Base-by-base conservation (phyloP, 2,113 vertebrate genomes). In the Gavialis gangeticus region DNA sequence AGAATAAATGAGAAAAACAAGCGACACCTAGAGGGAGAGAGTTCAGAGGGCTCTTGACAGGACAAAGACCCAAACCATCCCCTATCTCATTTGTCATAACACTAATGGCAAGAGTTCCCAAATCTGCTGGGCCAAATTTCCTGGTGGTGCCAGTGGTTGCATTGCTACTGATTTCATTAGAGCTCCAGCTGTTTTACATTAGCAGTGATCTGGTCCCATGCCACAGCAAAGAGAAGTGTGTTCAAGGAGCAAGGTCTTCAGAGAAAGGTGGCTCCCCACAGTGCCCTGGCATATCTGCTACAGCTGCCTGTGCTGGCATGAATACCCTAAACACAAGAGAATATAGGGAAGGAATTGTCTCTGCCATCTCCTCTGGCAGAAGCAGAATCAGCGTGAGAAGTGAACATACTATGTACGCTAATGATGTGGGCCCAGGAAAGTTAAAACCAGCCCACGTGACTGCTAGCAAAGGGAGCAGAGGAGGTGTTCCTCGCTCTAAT, bases 381-480 rank as follows among this genome's bases (percentile, higher is more conserved):
- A 63, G 30, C 8, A 1, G 2, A 75, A 37, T 85, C 67, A 76
- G 63, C 12, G 15, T 56, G 24, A 15, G 1, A 1, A 55, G 81
- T 27, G 34, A 80, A 37, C 25, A 16, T 11, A 55, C 5, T 18
- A 14, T 30, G 46, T 54, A 86, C 90, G 77, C 85, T 21, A 71
- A 81, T 28, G 80, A 79, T 15, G 5, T 73, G 66, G 81, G 73
- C 55, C 6, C 2, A 0, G 54, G 79, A 81, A 34, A 18, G 84
- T 64, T 71, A 75, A 4, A 54, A 75, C 92, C 91, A 25, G 59
- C 91, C 94, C 66, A 4, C 78, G 28, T 37, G 28, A 84, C 77
- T 58, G 34, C 3, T 71, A n/a, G 87, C 90, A 90, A 58, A 94
- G 58, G 64, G 86, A 95, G 91, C 60, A 3, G 96, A 92, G 91